Evolutionary conservation across 1,140 invertebrate genomes (phyloP), one percentile per base, ranked within the genome.

Genomic region (Formica selysi): DNA sequence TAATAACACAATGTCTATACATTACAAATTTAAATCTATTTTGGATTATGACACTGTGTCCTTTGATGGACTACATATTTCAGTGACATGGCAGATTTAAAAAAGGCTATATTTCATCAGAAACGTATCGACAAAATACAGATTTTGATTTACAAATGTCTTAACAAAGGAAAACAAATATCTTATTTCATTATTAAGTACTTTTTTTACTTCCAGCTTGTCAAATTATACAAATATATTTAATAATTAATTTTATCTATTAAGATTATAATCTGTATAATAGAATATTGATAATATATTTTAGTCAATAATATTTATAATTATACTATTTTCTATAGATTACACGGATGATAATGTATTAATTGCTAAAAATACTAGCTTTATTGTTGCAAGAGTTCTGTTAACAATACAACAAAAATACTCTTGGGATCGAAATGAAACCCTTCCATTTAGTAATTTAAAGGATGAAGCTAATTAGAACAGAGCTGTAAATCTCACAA

Each of bases 21-120:
- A 99, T 95, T 99, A 99, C 95, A 99, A 99, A 95, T 99, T 99
- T 94, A 99, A 99, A 96, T 98, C 98, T 91, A 97, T 98, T 70
- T 96, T 99, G 91, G 98, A 99, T 93, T 99, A 98, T 96, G 98
- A 99, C 94, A 99, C 98, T 5, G 97, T 99, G 64, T 99, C 98
- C 29, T 99, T 99, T 94, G 99, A 99, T 96, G 99, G 99, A 62
- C 96, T 99, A 44, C 98, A 99, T 93, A 99, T 99, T 92, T 98
- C 98, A 64, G 97, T 99, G 26, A 1, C 26, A 29, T 29, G 87
- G 97, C 97, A 29, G 99, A 99, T 94, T 96, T 99, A 70, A 99
- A 99, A 95, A n/a, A n/a, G n/a, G n/a, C n/a, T n/a, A n/a, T n/a
- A n/a, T n/a, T n/a, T n/a, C n/a, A n/a, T n/a, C n/a, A 98, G 94